Evolutionary conservation across 2,797 vertebrate genomes (phyloP), one percentile per base, ranked within the genome.

Genomic region (Neoniphon sammara): DNA sequence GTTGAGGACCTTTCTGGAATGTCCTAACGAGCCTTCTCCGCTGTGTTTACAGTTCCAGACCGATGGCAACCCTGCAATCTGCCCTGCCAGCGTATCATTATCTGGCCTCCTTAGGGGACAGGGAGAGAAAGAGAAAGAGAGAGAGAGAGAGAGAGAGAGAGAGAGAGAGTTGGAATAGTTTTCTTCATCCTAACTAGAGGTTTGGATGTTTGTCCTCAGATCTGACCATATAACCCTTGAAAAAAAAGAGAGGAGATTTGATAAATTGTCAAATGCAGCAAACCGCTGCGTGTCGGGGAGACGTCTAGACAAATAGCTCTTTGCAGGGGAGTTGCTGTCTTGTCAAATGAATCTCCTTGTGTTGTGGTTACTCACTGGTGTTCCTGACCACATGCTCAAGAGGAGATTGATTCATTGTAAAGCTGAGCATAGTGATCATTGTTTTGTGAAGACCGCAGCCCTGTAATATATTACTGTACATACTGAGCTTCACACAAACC

Each of bases 1-100:
- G 84, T 91, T 86, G 86, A 93, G 89, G 91, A 92, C 86, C 82
- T 91, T 91, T 91, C 90, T 89, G 92, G 92, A 93, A 93, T 93
- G 91, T 90, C 86, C 88, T 89, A 91, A 92, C 87, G 69, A 91
- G 91, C 84, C 78, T 85, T 74, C 85, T 77, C 84, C 27, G 64
- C 81, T 73, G 83, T 91, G 92, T 92, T 93, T 92, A 92, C 91
- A 90, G 90, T 92, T 88, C 87, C 88, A 90, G 87, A 55, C 89
- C 74, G 54, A 87, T 80, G 84, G 91, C 82, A 91, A 93, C 85
- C 91, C 91, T 91, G 80, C 91, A 93, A 92, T 93, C 90, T 90
- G 80, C 75, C 78, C 83, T 84, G 75, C 84, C 87, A 91, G 86
- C 56, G 18, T 93, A 84, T 92, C 83, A 93, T 93, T 93, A 93